Evolutionary conservation across 2,888 invertebrate genomes (phyloP), one percentile per base, ranked within the genome.

Genomic region (Autographa gamma): DNA sequence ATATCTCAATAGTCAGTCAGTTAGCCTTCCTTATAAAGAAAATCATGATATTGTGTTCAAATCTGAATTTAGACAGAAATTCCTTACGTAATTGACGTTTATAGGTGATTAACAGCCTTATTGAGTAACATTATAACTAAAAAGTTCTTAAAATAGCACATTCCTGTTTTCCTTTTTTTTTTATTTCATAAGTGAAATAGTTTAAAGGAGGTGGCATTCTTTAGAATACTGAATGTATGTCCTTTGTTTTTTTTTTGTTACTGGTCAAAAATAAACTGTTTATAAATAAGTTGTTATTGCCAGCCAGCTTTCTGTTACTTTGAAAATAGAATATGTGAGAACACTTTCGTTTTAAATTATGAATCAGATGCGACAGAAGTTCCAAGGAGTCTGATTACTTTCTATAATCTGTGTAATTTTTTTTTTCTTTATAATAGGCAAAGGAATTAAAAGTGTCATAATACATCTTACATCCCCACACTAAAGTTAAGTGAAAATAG

Each of bases 401-500:
- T 48, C n/a, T 48, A n/a, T 16, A 48, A 7, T 48, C n/a, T 16
- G 6, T 14, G n/a, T 16, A 16, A 6, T 48, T 14, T 18, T 52
- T 18, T 0, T 52, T n/a, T 18, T 18, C 5, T 8, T 54, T 9
- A 19, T 43, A 14, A 43, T 5, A 16, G 14, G 43, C 43, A 43
- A 14, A 43, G 43, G 43, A 43, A 48, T 60, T 48, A 8, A 62
- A 9, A 41, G 61, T 52, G 61, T 75, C 67, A 18, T 58, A 11
- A 7, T 34, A 6, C 56, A 63, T 18, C 13, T 60, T 13, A 4
- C 25, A 60, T 32, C 66, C 82, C 78, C 75, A 80, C 75, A 74
- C 80, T 73, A 81, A 84, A 82, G 81, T 83, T 86, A 87, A 91
- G 88, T 88, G 90, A 90, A 93, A 91, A 94, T 92, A 93, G 94